These are phyloP conservation scores for Lochmaea crataegi DNA, from an alignment of 2,888 invertebrate species.

Conservation along the genomic window DNA sequence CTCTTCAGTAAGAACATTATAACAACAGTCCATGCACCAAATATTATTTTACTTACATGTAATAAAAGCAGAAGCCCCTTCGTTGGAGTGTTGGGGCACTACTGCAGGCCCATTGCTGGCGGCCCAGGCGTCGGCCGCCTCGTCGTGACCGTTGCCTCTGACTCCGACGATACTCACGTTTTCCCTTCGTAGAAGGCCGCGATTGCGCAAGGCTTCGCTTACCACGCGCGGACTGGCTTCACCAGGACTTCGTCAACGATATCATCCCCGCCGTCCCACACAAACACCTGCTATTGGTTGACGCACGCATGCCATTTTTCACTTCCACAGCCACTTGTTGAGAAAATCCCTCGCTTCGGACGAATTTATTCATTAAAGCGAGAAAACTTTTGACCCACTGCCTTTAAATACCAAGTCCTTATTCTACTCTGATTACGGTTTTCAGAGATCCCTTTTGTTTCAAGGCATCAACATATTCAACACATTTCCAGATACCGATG, in stretches of 20 bases:
- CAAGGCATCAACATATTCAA: not conserved
- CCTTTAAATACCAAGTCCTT: slow-evolving; percentile 24
- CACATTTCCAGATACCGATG: not conserved
- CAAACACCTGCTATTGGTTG: slow-evolving; percentile 57
- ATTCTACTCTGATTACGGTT: not conserved
- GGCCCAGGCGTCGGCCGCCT: slow-evolving; percentile 63
- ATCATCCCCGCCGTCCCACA: slow-evolving; percentile 61
- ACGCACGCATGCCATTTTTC: slow-evolving; percentile 59
- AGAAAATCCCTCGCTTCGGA: slow-evolving; percentile 38
- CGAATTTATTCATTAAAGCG: slow-evolving; percentile 48
- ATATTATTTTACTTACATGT: slow-evolving; percentile 55
- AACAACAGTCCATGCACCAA: slow-evolving; percentile 22
- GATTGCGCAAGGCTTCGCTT: slow-evolving; percentile 60
- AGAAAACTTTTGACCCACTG: slow-evolving; percentile 44
- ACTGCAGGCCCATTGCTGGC: slow-evolving; percentile 59
- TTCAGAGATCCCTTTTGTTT: slow-evolving; percentile 11
- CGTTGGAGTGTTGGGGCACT: slow-evolving; percentile 58
- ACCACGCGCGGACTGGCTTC: slow-evolving; percentile 60
- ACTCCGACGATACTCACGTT: slow-evolving; percentile 55
- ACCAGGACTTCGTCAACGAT: slow-evolving; percentile 56
- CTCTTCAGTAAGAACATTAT: too few species aligned
- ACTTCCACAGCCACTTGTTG: slow-evolving; percentile 56
- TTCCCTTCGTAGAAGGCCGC: slow-evolving; percentile 50
- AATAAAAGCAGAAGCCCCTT: slow-evolving; percentile 59
- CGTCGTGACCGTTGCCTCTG: slow-evolving; percentile 64